phyloP scores from a whole-genome alignment of 2,113 vertebrate genomes.

The Crotalus tigris region DNA sequence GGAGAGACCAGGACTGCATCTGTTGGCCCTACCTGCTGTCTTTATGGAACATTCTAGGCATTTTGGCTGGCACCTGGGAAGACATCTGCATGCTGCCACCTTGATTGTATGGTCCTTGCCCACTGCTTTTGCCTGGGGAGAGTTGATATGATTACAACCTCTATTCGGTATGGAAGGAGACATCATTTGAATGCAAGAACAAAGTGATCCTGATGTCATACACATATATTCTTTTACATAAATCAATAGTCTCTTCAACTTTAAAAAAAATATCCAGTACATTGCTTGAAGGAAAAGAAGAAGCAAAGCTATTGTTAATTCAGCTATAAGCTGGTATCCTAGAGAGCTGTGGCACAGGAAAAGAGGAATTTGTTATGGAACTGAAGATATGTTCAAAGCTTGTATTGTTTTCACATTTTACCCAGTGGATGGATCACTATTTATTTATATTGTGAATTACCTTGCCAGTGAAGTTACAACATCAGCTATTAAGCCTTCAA shows the following conservation, averaged over 20 bases:
- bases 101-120: neutral
- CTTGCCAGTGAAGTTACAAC: neutral
- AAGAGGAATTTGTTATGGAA: neutral
- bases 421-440: neutral
- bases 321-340: neutral
- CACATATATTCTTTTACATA: neutral
- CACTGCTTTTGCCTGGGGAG: neutral
- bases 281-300: neutral
- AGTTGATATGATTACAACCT: neutral
- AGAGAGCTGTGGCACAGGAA: neutral
- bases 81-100: neutral
- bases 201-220: neutral
- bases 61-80: neutral
- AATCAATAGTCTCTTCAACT: neutral
- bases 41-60: neutral
- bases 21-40: neutral
- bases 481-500: neutral
- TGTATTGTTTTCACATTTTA: neutral
- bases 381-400: neutral
- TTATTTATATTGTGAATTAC: neutral
- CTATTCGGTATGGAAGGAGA: neutral
- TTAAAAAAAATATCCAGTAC: neutral
- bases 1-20: neutral
- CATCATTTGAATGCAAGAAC: neutral
- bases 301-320: neutral